Evolutionary conservation across 2,113 vertebrate genomes (phyloP).

Genomic region (Capricornis sumatraensis): DNA sequence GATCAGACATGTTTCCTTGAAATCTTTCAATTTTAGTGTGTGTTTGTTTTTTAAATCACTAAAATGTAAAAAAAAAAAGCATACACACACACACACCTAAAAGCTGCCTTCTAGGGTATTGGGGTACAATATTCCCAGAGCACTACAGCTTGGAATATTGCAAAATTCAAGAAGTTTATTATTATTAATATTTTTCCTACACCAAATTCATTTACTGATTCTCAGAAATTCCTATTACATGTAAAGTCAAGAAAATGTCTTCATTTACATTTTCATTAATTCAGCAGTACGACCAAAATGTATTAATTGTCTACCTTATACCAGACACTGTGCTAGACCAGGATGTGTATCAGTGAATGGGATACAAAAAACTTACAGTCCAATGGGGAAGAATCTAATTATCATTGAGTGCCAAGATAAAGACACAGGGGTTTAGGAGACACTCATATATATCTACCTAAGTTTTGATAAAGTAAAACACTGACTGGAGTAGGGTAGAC

Average conservation of each 20-base stretch:
- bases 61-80: background rate
- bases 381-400: background rate
- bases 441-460: background rate
- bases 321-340: background rate
- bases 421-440: background rate
- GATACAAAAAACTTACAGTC: background rate
- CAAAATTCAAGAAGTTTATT: background rate
- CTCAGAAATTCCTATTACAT: background rate
- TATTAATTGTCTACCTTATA: background rate
- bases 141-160: background rate
- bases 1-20: background rate
- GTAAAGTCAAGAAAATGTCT: background rate
- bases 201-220: background rate
- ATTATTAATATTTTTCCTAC: background rate
- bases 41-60: background rate
- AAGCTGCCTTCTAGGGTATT: background rate
- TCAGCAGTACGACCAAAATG: background rate
- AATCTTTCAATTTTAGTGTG: background rate
- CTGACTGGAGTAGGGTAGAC: background rate
- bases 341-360: background rate
- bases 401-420: background rate
- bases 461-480: background rate
- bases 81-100: background rate
- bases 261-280: background rate
- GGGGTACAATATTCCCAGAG: background rate